Percentiles rank a stretch among this genome's conserved stretches.
Evolutionary conservation across 2,888 invertebrate species (phyloP).

Genomic region (Suillia variegata): DNA sequence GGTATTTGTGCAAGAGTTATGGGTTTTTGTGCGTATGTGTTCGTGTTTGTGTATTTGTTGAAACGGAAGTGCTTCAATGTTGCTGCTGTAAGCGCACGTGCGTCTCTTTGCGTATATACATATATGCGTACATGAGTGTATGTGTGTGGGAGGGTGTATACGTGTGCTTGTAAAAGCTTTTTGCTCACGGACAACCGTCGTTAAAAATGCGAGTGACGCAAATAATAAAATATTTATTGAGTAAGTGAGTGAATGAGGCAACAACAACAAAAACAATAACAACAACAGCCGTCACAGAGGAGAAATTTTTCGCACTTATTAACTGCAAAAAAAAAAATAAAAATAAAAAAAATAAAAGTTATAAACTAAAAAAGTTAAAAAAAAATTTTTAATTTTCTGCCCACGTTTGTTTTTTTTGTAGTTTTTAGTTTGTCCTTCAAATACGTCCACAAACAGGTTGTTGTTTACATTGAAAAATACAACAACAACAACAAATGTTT

Average conservation of each 20-base stretch:
- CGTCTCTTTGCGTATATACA: slow-evolving; percentile 5
- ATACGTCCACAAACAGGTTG: slow-evolving; percentile 25
- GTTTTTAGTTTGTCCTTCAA: no score
- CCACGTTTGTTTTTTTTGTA: slow-evolving; percentile 1
- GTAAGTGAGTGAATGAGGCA: slow-evolving; percentile 15
- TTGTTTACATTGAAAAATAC: no score
- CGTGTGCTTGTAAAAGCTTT: slow-evolving; percentile 17
- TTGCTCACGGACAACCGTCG: slow-evolving; percentile 28
- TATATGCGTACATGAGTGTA: slow-evolving; percentile 8
- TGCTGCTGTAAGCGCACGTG: background rate
- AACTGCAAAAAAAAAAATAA: slow-evolving; percentile 14
- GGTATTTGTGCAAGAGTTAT: no score
- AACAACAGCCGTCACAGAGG: no score
- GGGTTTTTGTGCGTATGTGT: slow-evolving; percentile 25
- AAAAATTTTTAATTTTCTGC: background rate
- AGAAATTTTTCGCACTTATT: slow-evolving; percentile 18
- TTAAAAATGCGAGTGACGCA: slow-evolving; percentile 49
- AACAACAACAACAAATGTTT: no score
- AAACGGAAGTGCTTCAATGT: background rate
- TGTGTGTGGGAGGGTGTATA: slow-evolving; percentile 18
- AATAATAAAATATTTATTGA: slow-evolving; percentile 46
- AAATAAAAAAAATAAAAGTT: slow-evolving; percentile 8
- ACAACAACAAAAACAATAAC: no score
- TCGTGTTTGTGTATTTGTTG: slow-evolving; percentile 8
- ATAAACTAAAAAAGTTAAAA: background rate